phyloP scores from a whole-genome alignment of 2,888 invertebrate genomes.

The Stegophylla sp. region DNA sequence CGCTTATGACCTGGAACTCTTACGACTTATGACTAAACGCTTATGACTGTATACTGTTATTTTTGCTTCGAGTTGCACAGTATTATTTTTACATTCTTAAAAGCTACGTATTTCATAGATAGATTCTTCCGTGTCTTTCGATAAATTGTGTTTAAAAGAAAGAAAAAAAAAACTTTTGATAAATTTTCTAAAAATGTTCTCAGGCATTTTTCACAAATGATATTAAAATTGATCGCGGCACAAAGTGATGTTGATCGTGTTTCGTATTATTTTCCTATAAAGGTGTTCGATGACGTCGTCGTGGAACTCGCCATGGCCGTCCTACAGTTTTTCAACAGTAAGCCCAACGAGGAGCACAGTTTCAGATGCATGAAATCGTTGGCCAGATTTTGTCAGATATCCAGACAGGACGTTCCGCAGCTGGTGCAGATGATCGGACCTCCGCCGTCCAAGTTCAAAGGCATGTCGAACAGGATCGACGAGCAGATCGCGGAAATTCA shows the following conservation, averaged over 20 bases:
- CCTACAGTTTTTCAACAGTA: slow-evolving; percentile 84
- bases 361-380: slow-evolving; percentile 82
- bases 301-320: slow-evolving; percentile 90
- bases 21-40: no score
- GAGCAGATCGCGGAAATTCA: slow-evolving; percentile 79
- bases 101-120: not conserved
- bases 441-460: slow-evolving; percentile 81
- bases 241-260: not conserved
- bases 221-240: not conserved
- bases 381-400: slow-evolving; percentile 77
- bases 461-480: slow-evolving; percentile 81
- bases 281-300: slow-evolving; percentile 94
- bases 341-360: slow-evolving; percentile 80
- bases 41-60: not conserved
- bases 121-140: slow-evolving; percentile 11
- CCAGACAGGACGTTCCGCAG: slow-evolving; percentile 83
- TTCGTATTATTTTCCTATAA: slow-evolving; percentile 59
- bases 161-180: not conserved
- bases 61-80: slow-evolving; percentile 21
- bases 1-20: no score
- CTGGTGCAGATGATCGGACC: slow-evolving; percentile 91
- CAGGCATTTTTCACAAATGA: no score
- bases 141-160: not conserved
- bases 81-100: slow-evolving; percentile 6
- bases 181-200: no score